Conservation (phyloP, 1,140 invertebrate species). For the Adelges cooleyi region DNA sequence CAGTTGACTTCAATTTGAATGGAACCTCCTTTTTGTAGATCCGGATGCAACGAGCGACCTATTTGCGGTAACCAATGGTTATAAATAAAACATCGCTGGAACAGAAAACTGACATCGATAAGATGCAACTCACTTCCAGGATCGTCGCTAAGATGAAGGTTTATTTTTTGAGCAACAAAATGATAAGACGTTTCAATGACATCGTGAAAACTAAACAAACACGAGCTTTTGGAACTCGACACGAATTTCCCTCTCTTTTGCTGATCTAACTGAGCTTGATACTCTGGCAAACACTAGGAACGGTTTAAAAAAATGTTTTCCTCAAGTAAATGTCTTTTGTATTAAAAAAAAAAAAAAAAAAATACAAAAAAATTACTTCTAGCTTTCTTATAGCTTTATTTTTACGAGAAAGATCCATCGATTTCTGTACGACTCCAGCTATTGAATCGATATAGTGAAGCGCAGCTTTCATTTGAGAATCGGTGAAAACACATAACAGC, state of each 20-base stretch:
- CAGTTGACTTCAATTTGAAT: constrained; percentile 80
- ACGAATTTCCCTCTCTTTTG: constrained; percentile 43
- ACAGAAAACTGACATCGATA: neutral
- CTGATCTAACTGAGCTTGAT: constrained; percentile 61
- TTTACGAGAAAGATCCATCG: constrained; percentile 68
- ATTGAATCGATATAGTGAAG: constrained; percentile 87
- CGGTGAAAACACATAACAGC: constrained; percentile 93
- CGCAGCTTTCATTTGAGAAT: constrained; percentile 90
- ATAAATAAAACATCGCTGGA: neutral
- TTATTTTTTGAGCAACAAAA: constrained; percentile 83
- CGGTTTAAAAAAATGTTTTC: neutral
- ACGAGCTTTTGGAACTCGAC: constrained; percentile 43
- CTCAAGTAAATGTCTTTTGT: too few species aligned
- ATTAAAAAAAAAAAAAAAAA: neutral
- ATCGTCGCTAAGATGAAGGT: constrained; percentile 96
- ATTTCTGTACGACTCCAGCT: constrained; percentile 68
- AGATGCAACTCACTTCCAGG: constrained; percentile 55
- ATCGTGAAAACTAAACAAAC: constrained; percentile 79
- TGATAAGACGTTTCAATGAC: constrained; percentile 97
- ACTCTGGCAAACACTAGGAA: constrained; percentile 59
- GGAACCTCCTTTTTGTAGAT: constrained; percentile 80
- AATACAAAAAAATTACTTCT: constrained; percentile 47
- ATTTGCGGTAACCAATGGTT: constrained; percentile 46
- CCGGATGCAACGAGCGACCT: constrained; percentile 69
- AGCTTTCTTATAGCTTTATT: constrained; percentile 81